Conservation (phyloP, 2,888 invertebrate species). For the Phytoseiulus persimilis region DNA sequence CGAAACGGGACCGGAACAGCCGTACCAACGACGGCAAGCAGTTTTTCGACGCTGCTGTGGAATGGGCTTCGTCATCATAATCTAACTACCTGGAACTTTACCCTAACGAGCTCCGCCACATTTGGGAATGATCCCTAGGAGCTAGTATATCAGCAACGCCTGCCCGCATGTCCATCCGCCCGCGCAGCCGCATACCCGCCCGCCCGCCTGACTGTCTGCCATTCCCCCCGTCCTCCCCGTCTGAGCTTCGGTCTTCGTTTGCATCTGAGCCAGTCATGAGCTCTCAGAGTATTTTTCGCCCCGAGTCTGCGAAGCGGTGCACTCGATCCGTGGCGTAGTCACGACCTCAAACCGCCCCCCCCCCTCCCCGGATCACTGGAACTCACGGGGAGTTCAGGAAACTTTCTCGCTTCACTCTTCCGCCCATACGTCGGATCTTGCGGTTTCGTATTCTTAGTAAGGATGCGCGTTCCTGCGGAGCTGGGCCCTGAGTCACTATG, state of each 20-base stretch:
- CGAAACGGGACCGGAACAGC: no score
- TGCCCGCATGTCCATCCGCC: background rate
- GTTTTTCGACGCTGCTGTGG: background rate
- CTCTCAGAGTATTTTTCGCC: background rate
- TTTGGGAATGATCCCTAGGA: background rate
- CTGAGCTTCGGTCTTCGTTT: background rate
- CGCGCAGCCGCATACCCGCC: background rate
- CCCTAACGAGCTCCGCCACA: background rate
- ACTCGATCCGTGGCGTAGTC: no score
- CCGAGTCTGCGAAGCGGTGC: background rate
- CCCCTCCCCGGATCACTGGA: no score
- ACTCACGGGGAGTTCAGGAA: no score
- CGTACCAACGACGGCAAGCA: background rate
- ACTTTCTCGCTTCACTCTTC: no score
- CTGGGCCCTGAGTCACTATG: no score
- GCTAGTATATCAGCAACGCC: background rate
- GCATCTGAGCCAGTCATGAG: background rate
- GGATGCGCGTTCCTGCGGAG: no score
- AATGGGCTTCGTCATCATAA: background rate
- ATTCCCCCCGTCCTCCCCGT: no score
- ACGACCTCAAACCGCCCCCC: no score
- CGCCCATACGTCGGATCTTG: no score
- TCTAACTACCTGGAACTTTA: background rate
- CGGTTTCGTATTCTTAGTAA: no score
- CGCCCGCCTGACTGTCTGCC: background rate